Evolutionary conservation across 1,140 invertebrate genomes (phyloP).

Genomic region (Helicoverpa armigera): DNA sequence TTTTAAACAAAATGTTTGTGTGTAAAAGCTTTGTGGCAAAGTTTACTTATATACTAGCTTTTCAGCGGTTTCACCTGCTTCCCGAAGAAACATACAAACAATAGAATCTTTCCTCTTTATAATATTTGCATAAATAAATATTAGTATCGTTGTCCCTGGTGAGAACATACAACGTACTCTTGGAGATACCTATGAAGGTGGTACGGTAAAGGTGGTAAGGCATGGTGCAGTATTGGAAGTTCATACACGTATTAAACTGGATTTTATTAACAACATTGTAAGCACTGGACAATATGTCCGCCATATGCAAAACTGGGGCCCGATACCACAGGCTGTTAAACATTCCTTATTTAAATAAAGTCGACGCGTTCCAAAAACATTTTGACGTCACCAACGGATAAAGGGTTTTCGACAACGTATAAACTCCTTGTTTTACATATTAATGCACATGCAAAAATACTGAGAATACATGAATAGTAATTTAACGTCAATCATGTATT

Average conservation of each 20-base stretch:
- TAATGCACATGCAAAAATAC: constrained; percentile 11
- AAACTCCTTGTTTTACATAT: background rate
- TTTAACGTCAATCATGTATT: background rate
- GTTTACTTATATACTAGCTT: background rate
- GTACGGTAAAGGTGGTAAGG: too few relatives aligned
- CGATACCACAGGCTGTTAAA: background rate
- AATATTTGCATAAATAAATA: too few relatives aligned
- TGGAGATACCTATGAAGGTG: too few relatives aligned
- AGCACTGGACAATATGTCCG: background rate
- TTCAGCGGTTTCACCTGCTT: background rate
- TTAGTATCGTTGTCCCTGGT: too few relatives aligned
- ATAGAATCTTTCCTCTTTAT: too few relatives aligned
- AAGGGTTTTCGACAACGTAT: constrained; percentile 50
- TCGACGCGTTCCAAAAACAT: background rate
- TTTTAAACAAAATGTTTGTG: background rate
- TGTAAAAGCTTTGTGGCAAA: background rate
- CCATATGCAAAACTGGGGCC: background rate
- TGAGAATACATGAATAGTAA: constrained; percentile 4
- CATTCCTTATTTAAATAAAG: constrained; percentile 39
- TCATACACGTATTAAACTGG: too few relatives aligned
- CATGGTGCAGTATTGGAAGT: too few relatives aligned
- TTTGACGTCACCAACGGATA: constrained; percentile 35
- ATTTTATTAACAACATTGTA: too few relatives aligned
- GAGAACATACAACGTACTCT: too few relatives aligned
- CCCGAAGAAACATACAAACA: too few relatives aligned